Base-by-base conservation (phyloP, 2,797 vertebrate genomes). In the Peromyscus eremicus region DNA sequence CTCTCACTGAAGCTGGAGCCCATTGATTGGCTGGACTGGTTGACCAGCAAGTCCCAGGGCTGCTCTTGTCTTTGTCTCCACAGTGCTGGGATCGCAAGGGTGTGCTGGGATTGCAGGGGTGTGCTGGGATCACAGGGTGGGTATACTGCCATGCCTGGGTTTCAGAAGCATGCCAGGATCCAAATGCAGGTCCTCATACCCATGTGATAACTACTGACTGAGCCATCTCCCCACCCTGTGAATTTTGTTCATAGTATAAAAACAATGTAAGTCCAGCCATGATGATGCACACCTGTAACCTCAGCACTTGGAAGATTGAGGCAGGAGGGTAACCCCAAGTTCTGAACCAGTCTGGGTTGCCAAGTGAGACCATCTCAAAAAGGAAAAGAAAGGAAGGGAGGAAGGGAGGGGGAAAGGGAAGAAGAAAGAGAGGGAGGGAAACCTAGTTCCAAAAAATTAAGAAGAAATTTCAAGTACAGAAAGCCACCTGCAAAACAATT, bases 361-460 rank as follows among this genome's bases (percentile, higher is more conserved):
- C 46, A 29, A 66, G 40, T 21, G 16, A 66, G 37, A 64, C 60
- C 66, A 17, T 84, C 60, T 46, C 40, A 66, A 37, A 6, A 57
- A 77, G 2, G 32, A 66, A 84, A 66, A 32, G 27, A 11, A 40
- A 82, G 16, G 11, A 57, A 37, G 52, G 11, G 12, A 73, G 21
- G 19, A 73, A 21, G 68, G n/a, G 17, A 37, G 34, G 16, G 13
- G n/a, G 37, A 9, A 73, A 29, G 37, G 40, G 23, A 43, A 40
- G 27, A 49, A 64, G 57, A 2, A 27, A 62, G 37, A 2, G 29
- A 29, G 5, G 11, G 17, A 46, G 29, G 60, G 1, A 71, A 92
- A 87, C 25, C 17, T 49, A 89, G 16, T 34, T 83, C 12, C 52
- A 85, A 66, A 66, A 68, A 43, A 94, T 83, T 89, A 90, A 90